Conservation (phyloP, 2,113 vertebrate species). For the Bathybates hornii region DNA sequence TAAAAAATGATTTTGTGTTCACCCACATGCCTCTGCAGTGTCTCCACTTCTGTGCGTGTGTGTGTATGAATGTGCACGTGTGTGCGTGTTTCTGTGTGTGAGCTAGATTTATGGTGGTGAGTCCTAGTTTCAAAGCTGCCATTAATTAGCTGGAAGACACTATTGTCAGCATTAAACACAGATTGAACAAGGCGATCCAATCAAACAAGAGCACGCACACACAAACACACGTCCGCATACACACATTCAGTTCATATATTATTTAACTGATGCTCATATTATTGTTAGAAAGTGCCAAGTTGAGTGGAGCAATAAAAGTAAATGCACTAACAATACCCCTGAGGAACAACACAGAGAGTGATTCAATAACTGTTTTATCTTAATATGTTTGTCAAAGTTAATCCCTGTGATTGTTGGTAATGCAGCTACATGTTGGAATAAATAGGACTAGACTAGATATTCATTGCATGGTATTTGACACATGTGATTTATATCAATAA, state of each 20-base stretch:
- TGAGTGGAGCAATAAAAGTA: not conserved
- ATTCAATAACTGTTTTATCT: conserved; percentile 8
- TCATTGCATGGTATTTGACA: conserved; percentile 9
- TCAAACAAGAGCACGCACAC: not conserved
- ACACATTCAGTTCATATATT: not conserved
- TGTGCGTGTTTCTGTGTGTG: not conserved
- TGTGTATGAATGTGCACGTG: not conserved
- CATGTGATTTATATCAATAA: conserved; percentile 23
- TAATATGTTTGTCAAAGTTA: conserved; percentile 18
- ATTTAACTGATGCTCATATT: not conserved
- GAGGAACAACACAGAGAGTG: not conserved
- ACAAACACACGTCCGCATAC: not conserved
- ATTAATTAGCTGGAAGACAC: conserved; percentile 18
- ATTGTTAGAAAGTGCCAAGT: not conserved
- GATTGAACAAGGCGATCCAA: not conserved
- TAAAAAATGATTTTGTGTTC: conserved; percentile 9
- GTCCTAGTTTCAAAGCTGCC: conserved; percentile 11
- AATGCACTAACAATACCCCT: conserved; percentile 1
- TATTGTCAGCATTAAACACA: not conserved
- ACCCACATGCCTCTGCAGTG: not conserved
- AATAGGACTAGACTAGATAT: not conserved
- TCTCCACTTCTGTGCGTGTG: not conserved
- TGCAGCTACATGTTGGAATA: conserved; percentile 1
- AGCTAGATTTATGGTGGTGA: not conserved
- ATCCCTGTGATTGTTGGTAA: conserved; percentile 23